These are phyloP conservation scores for Drosophila colorata DNA, from an alignment of 2,888 invertebrate species.

Conservation along the genomic window DNA sequence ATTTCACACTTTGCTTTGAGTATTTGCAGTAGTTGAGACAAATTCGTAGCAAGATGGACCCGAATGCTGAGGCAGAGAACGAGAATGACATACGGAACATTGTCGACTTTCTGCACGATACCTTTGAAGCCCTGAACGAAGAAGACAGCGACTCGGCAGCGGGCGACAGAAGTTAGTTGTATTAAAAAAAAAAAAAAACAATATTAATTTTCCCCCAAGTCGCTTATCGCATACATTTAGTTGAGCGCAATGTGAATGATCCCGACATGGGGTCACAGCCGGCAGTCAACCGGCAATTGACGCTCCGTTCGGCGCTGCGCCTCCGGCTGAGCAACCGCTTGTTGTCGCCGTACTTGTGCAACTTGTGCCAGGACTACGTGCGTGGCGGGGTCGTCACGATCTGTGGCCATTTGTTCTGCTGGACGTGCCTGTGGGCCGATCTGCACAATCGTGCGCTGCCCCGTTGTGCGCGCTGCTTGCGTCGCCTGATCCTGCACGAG, in stretches of 20 bases:
- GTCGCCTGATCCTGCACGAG: conserved; percentile 51
- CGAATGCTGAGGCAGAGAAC: not conserved
- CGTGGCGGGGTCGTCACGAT: conserved; percentile 56
- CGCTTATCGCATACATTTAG: not conserved
- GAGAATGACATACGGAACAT: not conserved
- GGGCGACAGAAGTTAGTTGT: too few species aligned
- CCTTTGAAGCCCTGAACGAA: not conserved
- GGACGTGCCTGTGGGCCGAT: conserved; percentile 61
- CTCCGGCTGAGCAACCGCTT: not conserved
- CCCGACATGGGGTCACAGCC: not conserved
- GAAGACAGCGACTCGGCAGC: too few species aligned
- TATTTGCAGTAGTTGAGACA: not conserved
- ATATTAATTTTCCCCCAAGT: too few species aligned
- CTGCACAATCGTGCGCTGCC: not conserved
- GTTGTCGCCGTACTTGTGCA: conserved; percentile 33
- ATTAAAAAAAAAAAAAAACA: too few species aligned
- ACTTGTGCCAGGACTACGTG: conserved; percentile 27
- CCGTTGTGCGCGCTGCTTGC: conserved; percentile 45
- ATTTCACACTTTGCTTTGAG: not conserved
- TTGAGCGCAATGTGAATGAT: not conserved
- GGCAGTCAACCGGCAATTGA: not conserved
- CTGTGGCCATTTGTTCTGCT: conserved; percentile 65
- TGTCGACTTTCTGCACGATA: not conserved
- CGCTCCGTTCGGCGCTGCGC: not conserved
- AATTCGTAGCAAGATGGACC: not conserved